Evolutionary conservation across 1,140 invertebrate genomes (phyloP), one percentile per base, ranked within the genome.

Genomic region (Diabrotica virgifera): DNA sequence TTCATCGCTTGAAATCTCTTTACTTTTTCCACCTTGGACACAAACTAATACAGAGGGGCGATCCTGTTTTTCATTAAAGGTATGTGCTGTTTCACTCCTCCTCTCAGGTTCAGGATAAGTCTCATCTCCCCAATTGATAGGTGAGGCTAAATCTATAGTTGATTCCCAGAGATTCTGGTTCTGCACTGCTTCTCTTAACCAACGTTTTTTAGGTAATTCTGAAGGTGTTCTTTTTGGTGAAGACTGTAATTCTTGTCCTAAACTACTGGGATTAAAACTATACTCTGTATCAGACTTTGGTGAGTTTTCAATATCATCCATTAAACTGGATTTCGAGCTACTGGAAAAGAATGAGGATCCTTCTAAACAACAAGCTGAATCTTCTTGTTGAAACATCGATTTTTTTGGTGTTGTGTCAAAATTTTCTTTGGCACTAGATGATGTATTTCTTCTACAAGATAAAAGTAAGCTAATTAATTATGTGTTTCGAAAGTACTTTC

Each of bases 191-290:
- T 86, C 85, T 5, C 83, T 75, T 10, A 87, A 69, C 86, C 86
- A 87, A n/a, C 85, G 79, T 70, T 87, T 86, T 73, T 87, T 87
- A 14, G 85, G 85, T 64, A 86, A 81, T 62, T 85, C 74, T 72
- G 80, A 65, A 59, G 67, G 63, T 65, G 66, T 64, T 55, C 59
- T 8, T 64, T 67, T 54, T 52, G 65, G 60, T 40, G 70, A 71
- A 40, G 54, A 13, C 61, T 62, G 11, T 46, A 68, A 52, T 63
- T 71, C 66, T 51, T 65, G 69, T 59, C 69, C 69, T 9, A 66
- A 74, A 59, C 64, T 60, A 36, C 67, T 69, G 0, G 65, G 66
- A 52, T 60, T 70, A 58, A 52, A 70, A 52, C 52, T 62, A 46
- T 74, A 71, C 5, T 72, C 71, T 3, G 66, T 10, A 51, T 72